These are phyloP conservation scores for Gadus macrocephalus DNA, from an alignment of 2,113 vertebrate species.

Conservation along the genomic window DNA sequence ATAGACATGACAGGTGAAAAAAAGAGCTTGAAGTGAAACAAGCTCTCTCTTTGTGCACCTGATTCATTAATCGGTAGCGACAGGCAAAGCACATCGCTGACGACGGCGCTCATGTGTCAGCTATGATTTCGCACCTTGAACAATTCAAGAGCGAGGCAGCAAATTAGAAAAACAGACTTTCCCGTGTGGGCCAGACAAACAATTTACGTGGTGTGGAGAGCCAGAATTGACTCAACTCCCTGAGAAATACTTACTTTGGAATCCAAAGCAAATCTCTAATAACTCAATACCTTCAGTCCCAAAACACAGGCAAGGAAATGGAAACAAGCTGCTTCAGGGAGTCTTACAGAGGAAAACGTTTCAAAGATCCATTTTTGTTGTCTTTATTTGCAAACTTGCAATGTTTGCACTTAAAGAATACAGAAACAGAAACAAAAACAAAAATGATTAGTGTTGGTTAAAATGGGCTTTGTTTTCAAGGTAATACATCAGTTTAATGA, in stretches of 20 bases:
- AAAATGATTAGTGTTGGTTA: too few relatives aligned
- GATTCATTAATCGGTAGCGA: slow-evolving; percentile 35
- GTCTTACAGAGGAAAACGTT: too few relatives aligned
- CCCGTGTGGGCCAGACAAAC: slow-evolving; percentile 29
- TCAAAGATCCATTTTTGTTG: too few relatives aligned
- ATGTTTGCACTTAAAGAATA: background rate
- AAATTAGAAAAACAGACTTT: slow-evolving; percentile 28
- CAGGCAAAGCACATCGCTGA: slow-evolving; percentile 31
- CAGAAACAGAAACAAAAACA: slow-evolving; percentile 4
- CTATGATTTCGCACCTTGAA: slow-evolving; percentile 29
- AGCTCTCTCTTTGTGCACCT: slow-evolving; percentile 16
- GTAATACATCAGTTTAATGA: background rate
- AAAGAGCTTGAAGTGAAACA: slow-evolving; percentile 7
- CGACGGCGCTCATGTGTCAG: slow-evolving; percentile 31
- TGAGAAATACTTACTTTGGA: slow-evolving; percentile 11
- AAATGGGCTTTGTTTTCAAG: background rate
- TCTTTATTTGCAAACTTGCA: too few relatives aligned
- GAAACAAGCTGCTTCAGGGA: slow-evolving; percentile 17
- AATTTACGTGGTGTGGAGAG: slow-evolving; percentile 6
- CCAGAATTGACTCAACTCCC: slow-evolving; percentile 23
- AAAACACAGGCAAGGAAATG: slow-evolving; percentile 14
- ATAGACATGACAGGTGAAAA: background rate
- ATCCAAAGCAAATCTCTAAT: slow-evolving; percentile 31
- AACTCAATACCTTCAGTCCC: slow-evolving; percentile 18
- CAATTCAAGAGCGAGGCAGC: slow-evolving; percentile 19